Base-by-base conservation (phyloP, 2,113 vertebrate genomes). In the Glaucomys volans region DNA sequence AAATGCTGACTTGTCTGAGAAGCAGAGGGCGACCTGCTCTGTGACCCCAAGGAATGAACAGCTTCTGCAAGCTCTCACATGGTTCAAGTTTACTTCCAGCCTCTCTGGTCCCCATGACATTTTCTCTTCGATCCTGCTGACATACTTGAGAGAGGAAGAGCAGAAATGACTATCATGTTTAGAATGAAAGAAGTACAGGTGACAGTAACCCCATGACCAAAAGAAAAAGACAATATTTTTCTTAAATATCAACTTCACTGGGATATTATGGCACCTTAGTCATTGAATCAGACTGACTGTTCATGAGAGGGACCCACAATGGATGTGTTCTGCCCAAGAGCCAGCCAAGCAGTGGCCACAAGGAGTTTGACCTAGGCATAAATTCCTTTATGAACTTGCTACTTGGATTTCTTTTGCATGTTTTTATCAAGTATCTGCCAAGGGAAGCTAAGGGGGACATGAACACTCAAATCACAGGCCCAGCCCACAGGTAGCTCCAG, bases 141-240 rank as follows among this genome's bases (percentile, higher is more conserved):
- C 47, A 37, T 26, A 50, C 13, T 57, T 32, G 35, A 95, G 20
- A 90, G 30, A 71, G 13, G 20, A 72, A 12, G n/a, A 76, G 32
- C 95, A 30, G 50, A 96, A 94, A 42, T 50, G 11, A 80, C 22
- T 52, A 62, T 76, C 66, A n/a, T 32, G n/a, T 44, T 95, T 89
- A 79, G 54, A 90, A 74, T 47, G 3, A 93, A 9, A 54, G 59
- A 82, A 35, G 17, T 69, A 74, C 24, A 66, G 11, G 57, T 77
- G 71, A 77, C 62, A 79, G 37, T 77, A 35, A 40, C n/a, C 26
- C 17, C 8, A 30, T 74, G 66, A 80, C 42, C 12, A 62, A 59
- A 35, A 75, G 81, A 52, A 80, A 30, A 42, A 13, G 59, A 26
- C 26, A 28, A 26, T 28, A 28, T 71, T 17, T 44, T 87, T 62